These are phyloP conservation scores for Nycticryphes semicollaris DNA, from an alignment of 2,113 vertebrate species.

Conservation along the genomic window DNA sequence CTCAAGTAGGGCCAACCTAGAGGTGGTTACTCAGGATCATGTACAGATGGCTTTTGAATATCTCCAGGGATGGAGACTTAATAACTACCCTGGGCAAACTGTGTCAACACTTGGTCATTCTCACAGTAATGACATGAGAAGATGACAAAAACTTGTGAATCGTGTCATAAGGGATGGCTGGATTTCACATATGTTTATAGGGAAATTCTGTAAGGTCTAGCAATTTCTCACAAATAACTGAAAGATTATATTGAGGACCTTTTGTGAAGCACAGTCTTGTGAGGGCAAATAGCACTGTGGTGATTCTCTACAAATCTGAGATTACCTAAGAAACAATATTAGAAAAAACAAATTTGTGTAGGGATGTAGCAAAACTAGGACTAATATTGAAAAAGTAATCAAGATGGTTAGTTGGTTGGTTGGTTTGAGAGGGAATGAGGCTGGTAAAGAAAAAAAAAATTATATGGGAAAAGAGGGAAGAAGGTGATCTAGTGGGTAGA, in stretches of 20 bases:
- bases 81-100: not conserved
- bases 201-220: not conserved
- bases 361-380: not conserved
- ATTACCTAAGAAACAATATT: not conserved
- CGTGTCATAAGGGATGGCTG: not conserved
- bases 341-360: not conserved
- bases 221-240: not conserved
- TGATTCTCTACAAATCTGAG: not conserved
- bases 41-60: not conserved
- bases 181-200: not conserved
- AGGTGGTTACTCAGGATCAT: not conserved
- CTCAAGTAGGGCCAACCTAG: not conserved
- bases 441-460: not conserved
- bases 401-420: not conserved
- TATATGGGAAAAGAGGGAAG: not conserved
- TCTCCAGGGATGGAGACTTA: not conserved
- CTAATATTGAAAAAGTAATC: not conserved
- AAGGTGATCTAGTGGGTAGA: not conserved
- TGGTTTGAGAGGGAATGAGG: not conserved
- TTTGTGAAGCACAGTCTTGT: not conserved
- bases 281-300: not conserved
- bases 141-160: not conserved
- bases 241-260: not conserved
- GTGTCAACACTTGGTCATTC: accelerated
- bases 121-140: not conserved